Conservation (phyloP, 2,113 vertebrate species). For the Lucifuga dentata region DNA sequence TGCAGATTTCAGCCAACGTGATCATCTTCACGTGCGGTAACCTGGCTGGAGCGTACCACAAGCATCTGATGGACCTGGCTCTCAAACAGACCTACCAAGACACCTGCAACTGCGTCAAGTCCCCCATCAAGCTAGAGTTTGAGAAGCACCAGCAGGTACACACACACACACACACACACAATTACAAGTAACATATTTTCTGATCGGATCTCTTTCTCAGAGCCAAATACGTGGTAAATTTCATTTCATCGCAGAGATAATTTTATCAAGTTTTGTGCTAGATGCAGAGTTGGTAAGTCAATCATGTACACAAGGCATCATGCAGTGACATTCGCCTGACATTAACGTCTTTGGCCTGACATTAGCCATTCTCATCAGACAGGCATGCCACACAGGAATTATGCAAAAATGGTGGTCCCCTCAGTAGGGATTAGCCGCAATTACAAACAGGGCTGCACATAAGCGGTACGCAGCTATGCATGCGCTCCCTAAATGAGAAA, state of each 20-base stretch:
- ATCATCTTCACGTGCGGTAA: slow-evolving; percentile 98
- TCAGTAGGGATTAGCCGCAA: not conserved
- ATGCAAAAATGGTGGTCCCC: slow-evolving; percentile 23
- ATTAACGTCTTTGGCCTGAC: slow-evolving; percentile 63
- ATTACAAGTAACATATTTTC: slow-evolving; percentile 19
- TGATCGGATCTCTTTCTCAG: no score
- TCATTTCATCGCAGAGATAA: slow-evolving; percentile 12
- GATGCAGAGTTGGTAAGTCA: slow-evolving; percentile 27
- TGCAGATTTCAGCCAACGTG: slow-evolving; percentile 93
- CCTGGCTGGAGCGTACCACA: slow-evolving; percentile 95
- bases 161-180: not conserved
- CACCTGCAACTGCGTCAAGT: slow-evolving; percentile 98
- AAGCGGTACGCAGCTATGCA: no score
- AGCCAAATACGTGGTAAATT: no score
- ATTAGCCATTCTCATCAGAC: slow-evolving; percentile 44
- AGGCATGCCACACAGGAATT: slow-evolving; percentile 44
- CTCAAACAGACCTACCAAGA: slow-evolving; percentile 97
- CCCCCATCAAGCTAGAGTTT: slow-evolving; percentile 97
- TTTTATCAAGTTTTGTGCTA: slow-evolving; percentile 26
- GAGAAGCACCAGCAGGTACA: slow-evolving; percentile 98
- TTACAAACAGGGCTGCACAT: no score
- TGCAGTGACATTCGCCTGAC: slow-evolving; percentile 70
- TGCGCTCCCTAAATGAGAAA: no score
- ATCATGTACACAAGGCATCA: slow-evolving; percentile 59
- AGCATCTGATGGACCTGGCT: slow-evolving; percentile 96